Conservation (phyloP, 1,140 invertebrate genomes). For the Oedothorax gibbosus region DNA sequence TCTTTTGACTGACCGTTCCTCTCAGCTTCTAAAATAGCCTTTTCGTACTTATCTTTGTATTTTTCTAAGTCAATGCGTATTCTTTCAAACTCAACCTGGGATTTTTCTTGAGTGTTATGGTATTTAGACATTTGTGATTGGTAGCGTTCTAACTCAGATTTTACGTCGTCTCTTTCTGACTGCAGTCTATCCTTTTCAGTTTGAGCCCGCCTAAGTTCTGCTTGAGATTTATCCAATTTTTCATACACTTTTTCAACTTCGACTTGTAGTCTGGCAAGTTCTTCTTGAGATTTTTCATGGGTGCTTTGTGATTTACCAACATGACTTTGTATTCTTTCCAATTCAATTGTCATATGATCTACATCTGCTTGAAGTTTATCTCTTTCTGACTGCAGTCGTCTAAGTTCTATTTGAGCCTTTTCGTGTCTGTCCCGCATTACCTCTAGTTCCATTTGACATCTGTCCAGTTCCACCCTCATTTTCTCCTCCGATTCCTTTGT, state of each 20-base stretch:
- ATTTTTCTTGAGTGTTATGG: slow-evolving; percentile 80
- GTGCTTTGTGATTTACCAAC: slow-evolving; percentile 83
- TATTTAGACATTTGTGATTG: slow-evolving; percentile 82
- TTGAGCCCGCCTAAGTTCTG: slow-evolving; percentile 84
- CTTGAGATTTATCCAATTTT: slow-evolving; percentile 85
- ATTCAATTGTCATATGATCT: slow-evolving; percentile 85
- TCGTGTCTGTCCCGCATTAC: slow-evolving; percentile 89
- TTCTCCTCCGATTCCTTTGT: slow-evolving; percentile 92
- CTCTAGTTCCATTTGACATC: slow-evolving; percentile 81
- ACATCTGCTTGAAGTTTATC: slow-evolving; percentile 86
- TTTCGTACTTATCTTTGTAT: slow-evolving; percentile 84
- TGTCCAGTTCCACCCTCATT: slow-evolving; percentile 88
- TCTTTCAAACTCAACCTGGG: slow-evolving; percentile 82
- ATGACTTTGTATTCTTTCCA: slow-evolving; percentile 76
- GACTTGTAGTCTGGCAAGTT: slow-evolving; percentile 84
- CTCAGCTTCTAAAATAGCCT: slow-evolving; percentile 82
- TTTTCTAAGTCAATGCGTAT: slow-evolving; percentile 88
- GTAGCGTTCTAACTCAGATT: slow-evolving; percentile 82
- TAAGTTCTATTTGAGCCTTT: slow-evolving; percentile 85
- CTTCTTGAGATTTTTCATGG: slow-evolving; percentile 88
- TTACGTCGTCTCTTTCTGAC: slow-evolving; percentile 79
- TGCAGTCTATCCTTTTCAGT: slow-evolving; percentile 79
- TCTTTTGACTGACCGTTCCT: slow-evolving; percentile 75
- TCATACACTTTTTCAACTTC: slow-evolving; percentile 92
- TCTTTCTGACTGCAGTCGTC: slow-evolving; percentile 83